Conservation (phyloP, 1,140 invertebrate genomes). For the Spodoptera litura region DNA sequence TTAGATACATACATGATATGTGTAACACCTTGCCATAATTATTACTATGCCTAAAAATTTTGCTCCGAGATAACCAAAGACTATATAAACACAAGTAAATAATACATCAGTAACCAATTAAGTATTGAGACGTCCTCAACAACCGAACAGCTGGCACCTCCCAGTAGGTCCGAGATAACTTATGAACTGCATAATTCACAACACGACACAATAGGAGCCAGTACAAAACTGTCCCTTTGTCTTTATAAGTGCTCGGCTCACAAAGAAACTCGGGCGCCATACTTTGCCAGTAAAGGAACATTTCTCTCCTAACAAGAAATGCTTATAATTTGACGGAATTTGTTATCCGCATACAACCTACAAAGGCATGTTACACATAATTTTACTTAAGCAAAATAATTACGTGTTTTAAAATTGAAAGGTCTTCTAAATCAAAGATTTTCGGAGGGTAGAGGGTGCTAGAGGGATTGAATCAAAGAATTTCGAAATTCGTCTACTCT, state of each 20-base stretch:
- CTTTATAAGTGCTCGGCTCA: slow-evolving; percentile 28
- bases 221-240: slow-evolving; percentile 45
- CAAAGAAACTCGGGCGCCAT: slow-evolving; percentile 36
- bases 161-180: slow-evolving; percentile 24
- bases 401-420: not conserved
- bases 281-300: slow-evolving; percentile 24
- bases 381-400: not conserved
- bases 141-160: not conserved
- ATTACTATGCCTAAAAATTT: no score
- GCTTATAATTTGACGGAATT: slow-evolving; percentile 34
- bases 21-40: no score
- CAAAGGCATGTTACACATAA: slow-evolving; percentile 9
- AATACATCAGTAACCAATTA: not conserved
- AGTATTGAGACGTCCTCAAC: not conserved
- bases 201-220: not conserved
- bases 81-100: not conserved
- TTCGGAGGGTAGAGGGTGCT: not conserved
- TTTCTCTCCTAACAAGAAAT: slow-evolving; percentile 34
- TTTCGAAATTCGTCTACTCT: not conserved
- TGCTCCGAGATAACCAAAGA: no score
- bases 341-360: slow-evolving; percentile 8
- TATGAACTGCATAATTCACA: slow-evolving; percentile 27
- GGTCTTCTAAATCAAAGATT: not conserved
- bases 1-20: no score
- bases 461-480: not conserved